Percentiles rank a stretch among this genome's conserved stretches.
These are phyloP conservation scores for Oryzias woworae DNA, from an alignment of 2,113 vertebrate genomes.

Conservation along the genomic window DNA sequence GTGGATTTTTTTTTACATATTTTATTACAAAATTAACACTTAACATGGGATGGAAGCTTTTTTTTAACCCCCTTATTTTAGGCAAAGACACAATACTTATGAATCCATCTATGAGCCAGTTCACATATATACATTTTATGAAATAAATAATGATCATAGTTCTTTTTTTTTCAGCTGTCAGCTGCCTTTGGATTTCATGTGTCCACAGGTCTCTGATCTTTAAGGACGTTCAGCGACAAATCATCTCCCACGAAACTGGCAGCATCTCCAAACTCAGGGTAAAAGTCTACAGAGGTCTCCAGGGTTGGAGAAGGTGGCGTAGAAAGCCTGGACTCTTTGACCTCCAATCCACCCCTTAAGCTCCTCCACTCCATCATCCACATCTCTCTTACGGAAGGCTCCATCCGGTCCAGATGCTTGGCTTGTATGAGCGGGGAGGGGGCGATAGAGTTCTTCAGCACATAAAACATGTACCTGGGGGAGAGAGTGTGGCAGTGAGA, in stretches of 20 bases:
- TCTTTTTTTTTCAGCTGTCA: constrained; percentile 3
- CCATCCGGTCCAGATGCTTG: constrained; percentile 81
- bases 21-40: constrained; percentile 52
- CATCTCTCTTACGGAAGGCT: constrained; percentile 66
- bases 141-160: constrained; percentile 55
- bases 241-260: constrained; percentile 38
- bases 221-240: constrained; percentile 37
- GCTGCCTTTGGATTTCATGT: constrained; percentile 10
- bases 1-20: constrained; percentile 40
- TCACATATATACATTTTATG: constrained; percentile 26
- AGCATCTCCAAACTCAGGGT: background rate
- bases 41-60: constrained; percentile 14
- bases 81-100: constrained; percentile 18
- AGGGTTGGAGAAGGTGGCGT: constrained; percentile 40
- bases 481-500: constrained; percentile 63
- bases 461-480: constrained; percentile 83
- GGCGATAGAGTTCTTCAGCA: constrained; percentile 81
- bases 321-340: constrained; percentile 44
- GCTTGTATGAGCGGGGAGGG: constrained; percentile 78
- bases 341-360: constrained; percentile 43
- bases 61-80: constrained; percentile 20
- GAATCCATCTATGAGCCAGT: constrained; percentile 10
- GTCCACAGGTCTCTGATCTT: constrained; percentile 10
- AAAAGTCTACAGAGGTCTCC: constrained; percentile 25
- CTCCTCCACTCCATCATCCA: constrained; percentile 82